phyloP scores from a whole-genome alignment of 2,888 invertebrate genomes.

The Myopa tessellatipennis region DNA sequence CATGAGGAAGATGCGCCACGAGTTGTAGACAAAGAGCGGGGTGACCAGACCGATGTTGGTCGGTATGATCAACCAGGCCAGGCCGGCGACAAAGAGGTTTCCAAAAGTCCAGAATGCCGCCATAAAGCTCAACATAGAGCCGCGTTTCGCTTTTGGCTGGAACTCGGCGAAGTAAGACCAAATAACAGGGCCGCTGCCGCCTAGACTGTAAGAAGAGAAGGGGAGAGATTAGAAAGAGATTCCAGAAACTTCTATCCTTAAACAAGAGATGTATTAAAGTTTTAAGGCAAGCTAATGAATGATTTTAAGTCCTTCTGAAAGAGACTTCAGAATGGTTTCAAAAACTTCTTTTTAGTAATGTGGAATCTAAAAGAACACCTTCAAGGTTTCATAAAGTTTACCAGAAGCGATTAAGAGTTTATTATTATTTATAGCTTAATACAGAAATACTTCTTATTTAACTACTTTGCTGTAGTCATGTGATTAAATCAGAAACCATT shows the following conservation, averaged over 20 bases:
- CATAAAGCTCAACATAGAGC: conserved; percentile 93
- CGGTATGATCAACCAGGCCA: conserved; percentile 81
- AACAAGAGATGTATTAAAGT: not conserved
- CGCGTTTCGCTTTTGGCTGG: conserved; percentile 89
- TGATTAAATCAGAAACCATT: too few species aligned
- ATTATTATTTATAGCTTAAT: too few species aligned
- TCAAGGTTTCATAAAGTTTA: too few species aligned
- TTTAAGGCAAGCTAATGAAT: too few species aligned
- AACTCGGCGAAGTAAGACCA: conserved; percentile 97
- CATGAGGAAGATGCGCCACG: conserved; percentile 91
- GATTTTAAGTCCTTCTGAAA: too few species aligned
- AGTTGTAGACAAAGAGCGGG: conserved; percentile 82
- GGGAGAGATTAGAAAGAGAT: not conserved
- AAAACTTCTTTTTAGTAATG: too few species aligned
- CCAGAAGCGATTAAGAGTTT: too few species aligned
- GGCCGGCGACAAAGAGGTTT: conserved; percentile 89
- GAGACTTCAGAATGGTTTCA: too few species aligned
- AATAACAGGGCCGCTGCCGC: conserved; percentile 81
- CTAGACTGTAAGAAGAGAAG: conserved; percentile 56
- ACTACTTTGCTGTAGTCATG: not conserved
- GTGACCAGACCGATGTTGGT: conserved; percentile 77
- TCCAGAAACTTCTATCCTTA: not conserved
- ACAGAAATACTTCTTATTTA: too few species aligned
- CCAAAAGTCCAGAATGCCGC: conserved; percentile 96
- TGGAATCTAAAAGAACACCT: too few species aligned